Conservation (phyloP, 2,113 vertebrate genomes). For the Chaenogobius annularis region DNA sequence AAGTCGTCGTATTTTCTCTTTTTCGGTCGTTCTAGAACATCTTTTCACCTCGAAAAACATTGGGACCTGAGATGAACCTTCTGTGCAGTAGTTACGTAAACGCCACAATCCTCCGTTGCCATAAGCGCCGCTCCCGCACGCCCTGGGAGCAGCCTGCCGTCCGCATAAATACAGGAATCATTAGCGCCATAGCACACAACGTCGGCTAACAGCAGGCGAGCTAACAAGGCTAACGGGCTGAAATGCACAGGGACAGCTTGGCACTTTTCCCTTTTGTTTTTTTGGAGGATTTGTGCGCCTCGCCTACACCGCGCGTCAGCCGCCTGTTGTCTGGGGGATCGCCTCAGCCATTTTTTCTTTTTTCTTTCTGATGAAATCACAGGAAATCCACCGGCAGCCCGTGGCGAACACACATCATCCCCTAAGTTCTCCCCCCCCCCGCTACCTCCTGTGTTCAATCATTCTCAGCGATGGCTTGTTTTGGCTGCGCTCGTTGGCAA, state of each 20-base stretch:
- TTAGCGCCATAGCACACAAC: conserved; percentile 15
- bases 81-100: not conserved
- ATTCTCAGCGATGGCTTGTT: conserved; percentile 62
- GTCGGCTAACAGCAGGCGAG: conserved; percentile 32
- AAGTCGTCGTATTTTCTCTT: not conserved
- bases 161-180: conserved; percentile 35
- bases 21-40: not conserved
- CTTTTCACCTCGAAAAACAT: not conserved
- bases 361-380: conserved; percentile 76
- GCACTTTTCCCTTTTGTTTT: conserved; percentile 38
- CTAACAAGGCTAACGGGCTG: conserved; percentile 41
- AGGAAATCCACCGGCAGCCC: conserved; percentile 70
- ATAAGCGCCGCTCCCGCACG: not conserved
- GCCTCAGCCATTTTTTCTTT: conserved; percentile 56
- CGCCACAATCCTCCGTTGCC: not conserved
- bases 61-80: not conserved
- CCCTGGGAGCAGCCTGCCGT: not conserved
- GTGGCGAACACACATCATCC: conserved; percentile 55
- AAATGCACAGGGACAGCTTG: conserved; percentile 48
- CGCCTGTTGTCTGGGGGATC: conserved; percentile 64
- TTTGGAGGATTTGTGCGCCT: conserved; percentile 49
- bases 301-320: conserved; percentile 60
- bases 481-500: conserved; percentile 49
- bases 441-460: conserved; percentile 54
- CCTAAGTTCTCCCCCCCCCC: conserved; percentile 10